These are phyloP conservation scores for Palloptera scutellata DNA, from an alignment of 2,888 invertebrate species.

Conservation along the genomic window DNA sequence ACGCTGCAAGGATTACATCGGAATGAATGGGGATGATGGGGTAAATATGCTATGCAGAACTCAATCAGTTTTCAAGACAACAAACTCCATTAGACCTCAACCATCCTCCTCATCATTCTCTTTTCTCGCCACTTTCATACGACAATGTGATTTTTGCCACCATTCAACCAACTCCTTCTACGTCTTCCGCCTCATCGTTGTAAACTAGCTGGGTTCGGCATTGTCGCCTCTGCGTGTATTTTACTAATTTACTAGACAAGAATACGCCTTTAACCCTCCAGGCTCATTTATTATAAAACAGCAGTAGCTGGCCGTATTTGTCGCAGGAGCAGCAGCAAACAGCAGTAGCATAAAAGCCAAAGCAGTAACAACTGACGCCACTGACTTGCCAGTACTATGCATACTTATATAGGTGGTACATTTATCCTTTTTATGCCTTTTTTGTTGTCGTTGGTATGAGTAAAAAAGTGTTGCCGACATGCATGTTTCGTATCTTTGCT, in stretches of 20 bases:
- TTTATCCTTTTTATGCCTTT: not conserved
- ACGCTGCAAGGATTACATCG: no score
- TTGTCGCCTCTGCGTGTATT: conserved; percentile 40
- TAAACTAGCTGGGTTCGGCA: conserved; percentile 21
- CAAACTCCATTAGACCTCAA: conserved; percentile 18
- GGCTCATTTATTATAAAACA: conserved; percentile 62
- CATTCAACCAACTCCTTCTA: not conserved
- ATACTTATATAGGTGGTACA: not conserved
- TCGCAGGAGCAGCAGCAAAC: conserved; percentile 26
- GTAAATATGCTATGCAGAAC: conserved; percentile 43
- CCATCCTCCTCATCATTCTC: not conserved
- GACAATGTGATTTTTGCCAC: conserved; percentile 4
- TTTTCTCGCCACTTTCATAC: not conserved
- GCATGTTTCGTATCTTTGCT: no score
- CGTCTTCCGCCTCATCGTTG: not conserved
- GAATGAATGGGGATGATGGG: conserved; percentile 40
- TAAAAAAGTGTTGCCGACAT: no score
- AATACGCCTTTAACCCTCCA: conserved; percentile 61
- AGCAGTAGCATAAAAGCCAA: conserved; percentile 23
- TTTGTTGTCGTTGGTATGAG: no score
- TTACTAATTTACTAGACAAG: conserved; percentile 63
- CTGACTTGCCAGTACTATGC: conserved; percentile 24
- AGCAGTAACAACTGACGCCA: conserved; percentile 33
- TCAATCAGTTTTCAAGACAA: conserved; percentile 50
- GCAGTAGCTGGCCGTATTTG: conserved; percentile 17